Base-by-base conservation (phyloP, 2,888 invertebrate species). In the Calameuta filiformis region DNA sequence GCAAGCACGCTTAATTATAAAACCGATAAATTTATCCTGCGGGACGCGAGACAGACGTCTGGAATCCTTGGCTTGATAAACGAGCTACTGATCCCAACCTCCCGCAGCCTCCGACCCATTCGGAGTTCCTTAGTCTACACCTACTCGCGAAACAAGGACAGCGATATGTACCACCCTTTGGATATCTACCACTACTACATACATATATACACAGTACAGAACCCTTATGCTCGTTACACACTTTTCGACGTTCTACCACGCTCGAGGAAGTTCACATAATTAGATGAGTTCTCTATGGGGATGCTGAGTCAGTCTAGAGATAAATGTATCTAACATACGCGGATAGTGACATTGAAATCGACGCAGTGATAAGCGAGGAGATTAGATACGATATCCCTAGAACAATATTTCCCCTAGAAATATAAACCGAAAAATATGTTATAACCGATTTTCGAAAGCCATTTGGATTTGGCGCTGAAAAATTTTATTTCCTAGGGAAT, bases 11-110 rank as follows among this genome's bases (percentile, higher is more conserved):
- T 90, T 91, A 90, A 91, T 91, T 91, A 90, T 89, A 88, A 89
- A 90, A 89, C 89, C 89, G 87, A 90, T 90, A 89, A 90, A 90
- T 91, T 87, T 86, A 88, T 88, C 85, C 85, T 81, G 83, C 76
- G 85, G 82, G 84, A 85, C 85, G 80, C 79, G 81, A 84, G 83
- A 86, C 85, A 86, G 88, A 88, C 88, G 85, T 84, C 83, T 82
- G 87, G 85, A 89, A 90, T 89, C 88, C 88, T 80, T 77, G 79
- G 80, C 77, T 85, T 90, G 90, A 90, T 89, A 88, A 89, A 89
- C 87, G 89, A 89, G 87, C 87, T 80, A 83, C 86, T 87, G 86
- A 87, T 87, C 84, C 87, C 83, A 77, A 71, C 83, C 77, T 76
- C 71, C 71, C 31, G 33, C 34, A 31, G 33, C 71, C 71, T 34